Base-by-base conservation (phyloP, 2,888 invertebrate species). In the Anaspis maculata region DNA sequence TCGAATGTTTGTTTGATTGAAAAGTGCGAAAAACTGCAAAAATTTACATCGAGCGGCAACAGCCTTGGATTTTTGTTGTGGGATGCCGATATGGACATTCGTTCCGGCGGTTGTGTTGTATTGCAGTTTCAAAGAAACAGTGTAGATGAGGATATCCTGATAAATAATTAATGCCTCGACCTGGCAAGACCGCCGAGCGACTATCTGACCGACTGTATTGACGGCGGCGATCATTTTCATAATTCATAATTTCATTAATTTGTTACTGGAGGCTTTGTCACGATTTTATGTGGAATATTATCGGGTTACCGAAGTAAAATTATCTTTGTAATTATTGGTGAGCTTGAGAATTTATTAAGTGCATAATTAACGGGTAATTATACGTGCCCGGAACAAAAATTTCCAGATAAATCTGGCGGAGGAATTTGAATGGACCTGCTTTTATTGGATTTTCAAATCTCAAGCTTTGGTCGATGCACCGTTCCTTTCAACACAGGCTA, bases 181-280 rank as follows among this genome's bases (percentile, higher is more conserved):
- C 30, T 24, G 27, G 29, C 13, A 26, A 30, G 32, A 30, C 30
- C 27, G 31, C 12, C 23, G 37, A 48, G 25, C 30, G 44, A 42
- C 32, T 37, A 41, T 30, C 42, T 56, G 59, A 52, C 31, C 54
- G 46, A 47, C 53, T 61, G 49, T 51, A 58, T 55, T 55, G 57
- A 57, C 57, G 58, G 54, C 52, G 54, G 64, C 63, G 63, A 66
- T 66, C 66, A 64, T 67, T 67, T 67, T 66, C 67, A 67, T 67
- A 66, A 67, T 67, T 66, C 65, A 63, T 67, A 67, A 67, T 67
- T 67, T 66, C 66, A 67, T 66, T 67, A 67, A 67, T 67, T 66
- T 64, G 65, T 66, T 63, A 66, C 67, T 66, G 48, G 59, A 49
- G 66, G 67, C 66, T 62, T 64, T 65, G 67, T 67, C 66, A 67